Percentiles rank a stretch among this genome's conserved stretches.
Evolutionary conservation across 2,888 invertebrate genomes (phyloP).

Genomic region (Dione vanillae): DNA sequence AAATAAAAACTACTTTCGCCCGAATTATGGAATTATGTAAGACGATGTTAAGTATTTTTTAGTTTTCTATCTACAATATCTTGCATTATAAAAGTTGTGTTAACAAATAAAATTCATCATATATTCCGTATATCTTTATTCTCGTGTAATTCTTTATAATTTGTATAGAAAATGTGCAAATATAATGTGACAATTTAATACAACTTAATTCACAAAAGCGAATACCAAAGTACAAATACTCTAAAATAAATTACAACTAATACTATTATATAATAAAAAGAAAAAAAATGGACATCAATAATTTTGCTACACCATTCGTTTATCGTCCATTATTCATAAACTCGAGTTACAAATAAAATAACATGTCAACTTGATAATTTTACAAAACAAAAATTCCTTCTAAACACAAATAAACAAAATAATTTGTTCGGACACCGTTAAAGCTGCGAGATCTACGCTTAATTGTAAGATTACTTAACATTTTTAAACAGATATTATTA

Average conservation of each 20-base stretch:
- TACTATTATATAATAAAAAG: slow-evolving; percentile 29
- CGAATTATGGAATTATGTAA: too few species aligned
- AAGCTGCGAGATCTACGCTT: slow-evolving; percentile 35
- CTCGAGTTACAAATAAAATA: slow-evolving; percentile 32
- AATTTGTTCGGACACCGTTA: slow-evolving; percentile 35
- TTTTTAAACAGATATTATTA: slow-evolving; percentile 21
- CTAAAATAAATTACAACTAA: slow-evolving; percentile 57
- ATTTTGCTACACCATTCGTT: slow-evolving; percentile 13
- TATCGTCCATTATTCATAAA: slow-evolving; percentile 27
- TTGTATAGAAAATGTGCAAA: slow-evolving; percentile 81
- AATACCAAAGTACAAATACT: slow-evolving; percentile 67
- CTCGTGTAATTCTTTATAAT: slow-evolving; percentile 78
- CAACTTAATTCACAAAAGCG: slow-evolving; percentile 71
- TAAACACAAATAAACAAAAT: slow-evolving; percentile 32
- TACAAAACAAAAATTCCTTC: slow-evolving; percentile 32
- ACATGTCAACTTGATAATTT: slow-evolving; percentile 29
- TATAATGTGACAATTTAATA: slow-evolving; percentile 71
- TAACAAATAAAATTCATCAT: slow-evolving; percentile 43
- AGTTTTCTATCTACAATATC: not conserved
- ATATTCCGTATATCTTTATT: slow-evolving; percentile 66
- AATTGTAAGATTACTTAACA: slow-evolving; percentile 16
- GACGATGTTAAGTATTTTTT: not conserved
- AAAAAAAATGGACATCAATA: slow-evolving; percentile 18
- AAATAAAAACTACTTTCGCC: too few species aligned
- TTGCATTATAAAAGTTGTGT: not conserved